Evolutionary conservation across 37 sponge, comb jelly and placozoan species (phyloP).

Genomic region (Amphimedon queenslandica): DNA sequence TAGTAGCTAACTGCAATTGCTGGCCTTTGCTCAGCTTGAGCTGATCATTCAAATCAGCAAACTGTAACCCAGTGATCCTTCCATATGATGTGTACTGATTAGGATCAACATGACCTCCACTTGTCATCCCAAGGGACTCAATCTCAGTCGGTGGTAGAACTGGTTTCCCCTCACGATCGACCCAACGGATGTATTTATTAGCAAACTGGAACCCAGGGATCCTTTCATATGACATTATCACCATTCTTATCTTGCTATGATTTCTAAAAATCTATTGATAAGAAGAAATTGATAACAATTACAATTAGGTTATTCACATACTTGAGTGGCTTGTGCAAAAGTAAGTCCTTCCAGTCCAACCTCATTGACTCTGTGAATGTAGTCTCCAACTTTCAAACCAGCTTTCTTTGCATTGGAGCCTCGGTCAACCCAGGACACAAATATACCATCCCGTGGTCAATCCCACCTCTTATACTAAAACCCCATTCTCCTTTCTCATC

Average conservation of each 20-base stretch:
- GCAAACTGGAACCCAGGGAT: too few species aligned
- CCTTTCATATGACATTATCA: too few species aligned
- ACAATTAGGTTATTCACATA: conserved; percentile 11
- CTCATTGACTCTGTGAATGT: conserved; percentile 69
- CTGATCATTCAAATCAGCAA: too few species aligned
- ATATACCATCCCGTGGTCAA: conserved; percentile 77
- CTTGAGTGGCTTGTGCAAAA: conserved; percentile 56
- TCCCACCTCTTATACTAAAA: conserved; percentile 75
- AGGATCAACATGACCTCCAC: too few species aligned
- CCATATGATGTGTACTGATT: too few species aligned
- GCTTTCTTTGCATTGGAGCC: conserved; percentile 60
- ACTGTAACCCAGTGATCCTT: too few species aligned
- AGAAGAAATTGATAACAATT: too few species aligned
- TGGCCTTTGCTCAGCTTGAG: too few species aligned
- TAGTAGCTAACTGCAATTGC: too few species aligned
- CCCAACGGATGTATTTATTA: conserved; percentile 56
- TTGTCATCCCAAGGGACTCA: too few species aligned
- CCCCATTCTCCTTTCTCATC: conserved; percentile 66
- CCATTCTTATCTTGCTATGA: not conserved
- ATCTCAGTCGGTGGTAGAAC: conserved; percentile 48
- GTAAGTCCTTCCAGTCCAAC: conserved; percentile 38
- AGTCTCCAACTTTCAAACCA: conserved; percentile 72
- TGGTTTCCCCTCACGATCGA: conserved; percentile 54
- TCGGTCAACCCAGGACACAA: conserved; percentile 78
- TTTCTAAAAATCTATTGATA: not conserved